Percentiles rank a stretch among this genome's conserved stretches.
Conservation (phyloP, 2,113 vertebrate species). For the Oreochromis spilurus region DNA sequence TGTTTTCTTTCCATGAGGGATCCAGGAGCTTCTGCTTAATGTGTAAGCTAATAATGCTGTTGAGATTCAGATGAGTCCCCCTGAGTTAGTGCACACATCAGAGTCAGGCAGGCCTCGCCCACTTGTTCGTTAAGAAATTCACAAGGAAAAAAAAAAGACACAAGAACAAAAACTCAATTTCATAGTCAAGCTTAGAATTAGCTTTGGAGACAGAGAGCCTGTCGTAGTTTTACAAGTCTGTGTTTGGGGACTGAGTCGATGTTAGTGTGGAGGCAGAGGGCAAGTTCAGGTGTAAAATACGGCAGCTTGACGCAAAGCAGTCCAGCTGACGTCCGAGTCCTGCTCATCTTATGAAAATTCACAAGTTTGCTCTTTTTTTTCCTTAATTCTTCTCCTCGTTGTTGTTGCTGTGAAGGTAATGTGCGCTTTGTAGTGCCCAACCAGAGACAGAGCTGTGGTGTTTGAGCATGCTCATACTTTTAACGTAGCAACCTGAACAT, state of each 20-base stretch:
- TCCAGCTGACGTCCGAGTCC: slow-evolving; percentile 46
- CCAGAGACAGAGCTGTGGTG: slow-evolving; percentile 9
- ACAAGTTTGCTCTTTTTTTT: neutral
- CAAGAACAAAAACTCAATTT: slow-evolving; percentile 35
- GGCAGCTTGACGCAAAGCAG: slow-evolving; percentile 10
- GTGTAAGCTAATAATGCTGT: slow-evolving; percentile 56
- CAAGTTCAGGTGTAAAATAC: slow-evolving; percentile 25
- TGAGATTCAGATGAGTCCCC: slow-evolving; percentile 65
- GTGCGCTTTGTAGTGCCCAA: slow-evolving; percentile 39
- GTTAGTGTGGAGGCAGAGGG: slow-evolving; percentile 35
- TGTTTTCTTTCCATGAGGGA: slow-evolving; percentile 4
- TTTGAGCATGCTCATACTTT: slow-evolving; percentile 16
- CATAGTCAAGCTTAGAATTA: slow-evolving; percentile 63
- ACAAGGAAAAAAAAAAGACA: slow-evolving; percentile 22
- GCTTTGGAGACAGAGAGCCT: slow-evolving; percentile 64
- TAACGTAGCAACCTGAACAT: neutral
- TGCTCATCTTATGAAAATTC: slow-evolving; percentile 57
- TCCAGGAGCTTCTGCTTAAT: slow-evolving; percentile 32
- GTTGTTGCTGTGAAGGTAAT: slow-evolving; percentile 4
- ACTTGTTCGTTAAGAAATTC: slow-evolving; percentile 57
- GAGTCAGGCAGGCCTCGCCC: slow-evolving; percentile 36
- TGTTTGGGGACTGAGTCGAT: neutral
- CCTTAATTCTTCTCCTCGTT: neutral
- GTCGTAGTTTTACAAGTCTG: slow-evolving; percentile 45
- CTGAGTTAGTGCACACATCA: slow-evolving; percentile 71